phyloP scores from a whole-genome alignment of 23 tunicate species.

The Ascidia mentula region DNA sequence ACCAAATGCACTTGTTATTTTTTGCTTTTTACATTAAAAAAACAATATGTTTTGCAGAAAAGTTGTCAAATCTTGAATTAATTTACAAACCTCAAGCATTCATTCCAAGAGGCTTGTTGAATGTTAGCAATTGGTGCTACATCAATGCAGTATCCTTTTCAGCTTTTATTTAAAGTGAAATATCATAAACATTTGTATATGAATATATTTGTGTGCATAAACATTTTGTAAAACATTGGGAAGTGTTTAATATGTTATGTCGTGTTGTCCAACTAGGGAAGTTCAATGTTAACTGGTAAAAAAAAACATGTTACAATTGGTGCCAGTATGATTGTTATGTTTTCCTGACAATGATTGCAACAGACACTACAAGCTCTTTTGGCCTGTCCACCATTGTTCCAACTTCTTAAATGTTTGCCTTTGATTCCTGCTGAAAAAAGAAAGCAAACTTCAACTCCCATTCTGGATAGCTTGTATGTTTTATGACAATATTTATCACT shows the following conservation, averaged over 20 bases:
- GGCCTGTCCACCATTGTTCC: constrained; percentile 78
- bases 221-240: background rate
- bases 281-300: no score
- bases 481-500: no score
- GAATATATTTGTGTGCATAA: background rate
- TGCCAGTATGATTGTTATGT: background rate
- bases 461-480: constrained; percentile 84
- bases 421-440: constrained; percentile 27
- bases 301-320: background rate
- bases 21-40: background rate
- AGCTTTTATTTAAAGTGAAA: background rate
- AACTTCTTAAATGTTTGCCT: constrained; percentile 68
- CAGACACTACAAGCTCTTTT: constrained; percentile 82
- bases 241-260: background rate
- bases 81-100: constrained; percentile 83
- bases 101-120: constrained; percentile 81
- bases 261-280: no score
- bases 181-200: background rate
- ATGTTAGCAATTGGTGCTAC: constrained; percentile 93
- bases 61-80: constrained; percentile 33
- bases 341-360: background rate
- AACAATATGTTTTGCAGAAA: constrained; percentile 26
- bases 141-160: constrained; percentile 65
- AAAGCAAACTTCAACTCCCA: constrained; percentile 57
- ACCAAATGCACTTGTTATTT: background rate